Conservation (phyloP, 2,888 invertebrate genomes). For the Arrhopalites spinosus region DNA sequence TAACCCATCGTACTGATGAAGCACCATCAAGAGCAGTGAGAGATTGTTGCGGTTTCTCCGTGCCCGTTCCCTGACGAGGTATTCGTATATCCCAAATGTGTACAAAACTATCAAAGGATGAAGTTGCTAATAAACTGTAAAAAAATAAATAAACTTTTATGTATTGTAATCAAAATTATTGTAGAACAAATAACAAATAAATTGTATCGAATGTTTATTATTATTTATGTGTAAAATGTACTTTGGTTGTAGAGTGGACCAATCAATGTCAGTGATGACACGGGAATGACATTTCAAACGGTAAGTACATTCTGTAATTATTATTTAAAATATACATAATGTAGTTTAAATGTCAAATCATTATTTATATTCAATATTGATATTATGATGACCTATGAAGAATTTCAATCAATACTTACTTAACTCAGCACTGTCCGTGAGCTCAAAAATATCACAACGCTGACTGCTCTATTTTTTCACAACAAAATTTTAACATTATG, state of each 20-base stretch:
- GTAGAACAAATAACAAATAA: too few relatives aligned
- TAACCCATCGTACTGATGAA: conserved; percentile 93
- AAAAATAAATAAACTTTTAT: neutral
- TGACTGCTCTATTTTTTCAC: conserved; percentile 76
- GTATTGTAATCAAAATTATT: neutral
- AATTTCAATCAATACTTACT: conserved; percentile 56
- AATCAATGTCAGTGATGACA: conserved; percentile 88
- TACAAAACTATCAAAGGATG: conserved; percentile 42
- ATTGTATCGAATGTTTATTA: too few relatives aligned
- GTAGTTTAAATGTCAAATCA: too few relatives aligned
- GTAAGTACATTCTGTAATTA: conserved; percentile 64
- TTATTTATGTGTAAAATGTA: conserved; percentile 85
- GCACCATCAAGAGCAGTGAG: conserved; percentile 86
- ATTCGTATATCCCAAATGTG: conserved; percentile 45
- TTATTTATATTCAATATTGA: too few relatives aligned
- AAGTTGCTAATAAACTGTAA: too few relatives aligned
- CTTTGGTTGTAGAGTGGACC: conserved; percentile 84
- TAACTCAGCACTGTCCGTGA: conserved; percentile 68
- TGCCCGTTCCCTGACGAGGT: conserved; percentile 28
- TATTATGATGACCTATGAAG: too few relatives aligned
- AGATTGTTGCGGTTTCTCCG: conserved; percentile 74
- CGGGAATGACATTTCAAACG: conserved; percentile 81
- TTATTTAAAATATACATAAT: too few relatives aligned
- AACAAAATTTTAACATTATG: too few relatives aligned
- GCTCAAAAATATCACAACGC: conserved; percentile 81